A percentile compares a stretch with the other conserved stretches of the same genome.
These are phyloP conservation scores for Galeruca laticollis DNA, from an alignment of 2,888 invertebrate genomes.

Conservation along the genomic window DNA sequence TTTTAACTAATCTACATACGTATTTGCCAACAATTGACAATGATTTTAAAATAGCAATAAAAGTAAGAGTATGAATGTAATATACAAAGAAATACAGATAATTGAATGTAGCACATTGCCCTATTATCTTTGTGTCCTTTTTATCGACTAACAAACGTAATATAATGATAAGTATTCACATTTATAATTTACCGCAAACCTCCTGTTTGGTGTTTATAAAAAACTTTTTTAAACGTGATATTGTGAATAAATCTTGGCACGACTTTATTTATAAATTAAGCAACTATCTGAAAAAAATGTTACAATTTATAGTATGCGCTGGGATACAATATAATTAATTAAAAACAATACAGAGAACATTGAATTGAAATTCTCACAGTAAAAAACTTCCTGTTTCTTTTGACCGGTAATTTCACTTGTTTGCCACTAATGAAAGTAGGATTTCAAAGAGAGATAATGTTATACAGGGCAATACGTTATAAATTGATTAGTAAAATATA, in stretches of 20 bases:
- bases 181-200: background rate
- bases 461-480: background rate
- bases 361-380: conserved; percentile 6
- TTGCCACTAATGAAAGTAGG: background rate
- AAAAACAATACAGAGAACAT: conserved; percentile 9
- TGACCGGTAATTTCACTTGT: conserved; percentile 7
- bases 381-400: conserved; percentile 5
- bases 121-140: background rate
- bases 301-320: background rate
- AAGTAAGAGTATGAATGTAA: background rate
- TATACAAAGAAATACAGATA: background rate
- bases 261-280: background rate
- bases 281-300: background rate
- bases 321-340: conserved; percentile 3
- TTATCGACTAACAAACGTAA: background rate
- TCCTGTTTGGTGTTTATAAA: too few species aligned
- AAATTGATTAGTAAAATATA: background rate
- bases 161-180: background rate
- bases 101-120: background rate
- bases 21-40: conserved; percentile 6
- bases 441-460: background rate
- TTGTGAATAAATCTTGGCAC: too few species aligned
- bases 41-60: background rate
- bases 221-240: too few species aligned
- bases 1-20: conserved; percentile 11